Evolutionary conservation across 2,797 vertebrate genomes (phyloP).

Genomic region (Rhynchotus rufescens): DNA sequence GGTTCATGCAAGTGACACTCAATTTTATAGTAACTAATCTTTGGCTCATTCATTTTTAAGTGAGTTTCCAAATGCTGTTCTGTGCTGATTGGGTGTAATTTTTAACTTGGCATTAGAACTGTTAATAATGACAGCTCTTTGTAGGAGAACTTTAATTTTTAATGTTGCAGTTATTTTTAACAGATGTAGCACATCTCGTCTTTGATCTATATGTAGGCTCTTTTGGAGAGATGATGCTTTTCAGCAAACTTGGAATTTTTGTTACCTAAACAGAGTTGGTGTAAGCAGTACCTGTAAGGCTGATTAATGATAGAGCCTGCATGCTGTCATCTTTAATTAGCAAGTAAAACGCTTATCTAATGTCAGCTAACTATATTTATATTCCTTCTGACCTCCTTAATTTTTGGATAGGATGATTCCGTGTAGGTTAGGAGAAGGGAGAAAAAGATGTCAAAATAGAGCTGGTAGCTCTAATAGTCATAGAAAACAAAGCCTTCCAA

Average conservation of each 20-base stretch:
- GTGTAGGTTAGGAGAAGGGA: not conserved
- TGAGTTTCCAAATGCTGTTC: conserved; percentile 51
- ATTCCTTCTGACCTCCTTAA: not conserved
- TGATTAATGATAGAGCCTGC: not conserved
- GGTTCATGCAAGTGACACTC: not conserved
- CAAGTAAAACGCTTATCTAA: not conserved
- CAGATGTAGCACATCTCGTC: not conserved
- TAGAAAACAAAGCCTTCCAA: not conserved
- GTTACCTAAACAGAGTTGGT: conserved; percentile 1
- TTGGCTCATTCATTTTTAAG: conserved; percentile 60
- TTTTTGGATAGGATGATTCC: not conserved
- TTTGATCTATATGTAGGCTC: conserved; percentile 24
- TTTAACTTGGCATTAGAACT: conserved; percentile 30
- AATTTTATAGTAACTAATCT: conserved; percentile 30
- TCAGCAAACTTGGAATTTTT: not conserved
- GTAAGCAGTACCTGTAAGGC: not conserved
- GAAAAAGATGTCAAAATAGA: not conserved
- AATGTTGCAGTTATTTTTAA: conserved; percentile 62
- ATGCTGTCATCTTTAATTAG: not conserved
- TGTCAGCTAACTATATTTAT: not conserved
- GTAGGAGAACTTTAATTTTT: conserved; percentile 62
- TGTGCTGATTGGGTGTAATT: conserved; percentile 45
- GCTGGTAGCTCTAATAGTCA: not conserved
- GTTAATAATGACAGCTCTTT: conserved; percentile 55
- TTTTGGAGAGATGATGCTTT: not conserved